Percentiles rank a stretch among this genome's conserved stretches.
phyloP scores from a whole-genome alignment of 2,113 vertebrate genomes.

The Hyperopisus bebe region DNA sequence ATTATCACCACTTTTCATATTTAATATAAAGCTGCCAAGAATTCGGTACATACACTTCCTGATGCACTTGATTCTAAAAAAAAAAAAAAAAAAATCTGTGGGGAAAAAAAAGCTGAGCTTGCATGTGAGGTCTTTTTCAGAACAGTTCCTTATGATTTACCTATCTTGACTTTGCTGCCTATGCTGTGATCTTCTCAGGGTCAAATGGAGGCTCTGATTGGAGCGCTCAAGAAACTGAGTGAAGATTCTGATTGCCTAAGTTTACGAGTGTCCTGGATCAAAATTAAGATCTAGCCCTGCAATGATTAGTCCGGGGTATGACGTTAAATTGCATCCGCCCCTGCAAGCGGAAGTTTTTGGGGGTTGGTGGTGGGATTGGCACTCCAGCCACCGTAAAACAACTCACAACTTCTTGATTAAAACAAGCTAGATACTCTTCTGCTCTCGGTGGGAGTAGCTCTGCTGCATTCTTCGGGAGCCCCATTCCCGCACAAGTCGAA shows the following conservation, averaged over 20 bases:
- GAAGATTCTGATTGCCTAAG: neutral
- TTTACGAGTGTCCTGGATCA: neutral
- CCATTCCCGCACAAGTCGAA: too few relatives aligned
- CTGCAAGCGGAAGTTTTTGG: too few relatives aligned
- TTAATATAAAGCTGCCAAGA: neutral
- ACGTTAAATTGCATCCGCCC: too few relatives aligned
- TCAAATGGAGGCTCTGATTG: neutral
- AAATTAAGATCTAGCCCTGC: neutral
- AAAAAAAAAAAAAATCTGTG: neutral
- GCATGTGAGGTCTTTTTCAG: neutral
- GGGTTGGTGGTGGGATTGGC: too few relatives aligned
- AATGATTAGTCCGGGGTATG: too few relatives aligned
- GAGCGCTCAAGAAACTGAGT: neutral
- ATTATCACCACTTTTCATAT: neutral
- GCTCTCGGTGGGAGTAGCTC: too few relatives aligned
- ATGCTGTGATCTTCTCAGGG: neutral
- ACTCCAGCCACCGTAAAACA: too few relatives aligned
- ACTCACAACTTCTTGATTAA: too few relatives aligned
- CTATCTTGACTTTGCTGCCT: neutral
- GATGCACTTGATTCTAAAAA: neutral
- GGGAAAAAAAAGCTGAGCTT: neutral
- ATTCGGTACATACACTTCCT: neutral
- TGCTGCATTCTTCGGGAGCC: too few relatives aligned
- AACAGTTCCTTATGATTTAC: neutral
- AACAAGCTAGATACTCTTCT: too few relatives aligned